phyloP scores from a whole-genome alignment of 2,888 invertebrate species.

The Drosophila neonasuta region DNA sequence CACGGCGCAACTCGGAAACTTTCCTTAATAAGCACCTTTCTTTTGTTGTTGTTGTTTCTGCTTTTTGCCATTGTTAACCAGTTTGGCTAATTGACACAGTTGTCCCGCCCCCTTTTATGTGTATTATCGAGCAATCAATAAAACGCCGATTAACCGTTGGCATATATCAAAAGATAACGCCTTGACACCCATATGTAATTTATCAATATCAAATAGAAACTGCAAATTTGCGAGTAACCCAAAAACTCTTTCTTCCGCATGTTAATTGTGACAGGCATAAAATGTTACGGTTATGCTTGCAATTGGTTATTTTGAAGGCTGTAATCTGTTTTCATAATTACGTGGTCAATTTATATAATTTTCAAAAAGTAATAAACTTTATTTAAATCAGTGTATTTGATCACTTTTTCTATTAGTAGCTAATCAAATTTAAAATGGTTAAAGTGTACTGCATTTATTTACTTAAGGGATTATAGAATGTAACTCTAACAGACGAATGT shows the following conservation, averaged over 20 bases:
- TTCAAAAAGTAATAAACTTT: too few relatives aligned
- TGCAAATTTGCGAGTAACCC: not conserved
- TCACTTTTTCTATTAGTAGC: too few relatives aligned
- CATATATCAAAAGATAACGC: constrained; percentile 35
- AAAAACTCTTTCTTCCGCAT: not conserved
- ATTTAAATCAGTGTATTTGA: too few relatives aligned
- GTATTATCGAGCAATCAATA: constrained; percentile 45
- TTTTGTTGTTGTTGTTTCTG: not conserved
- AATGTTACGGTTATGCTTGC: not conserved
- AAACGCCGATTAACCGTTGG: constrained; percentile 32
- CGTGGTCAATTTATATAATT: too few relatives aligned
- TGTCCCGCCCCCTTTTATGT: constrained; percentile 6
- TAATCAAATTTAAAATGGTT: too few relatives aligned
- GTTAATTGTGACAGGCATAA: not conserved
- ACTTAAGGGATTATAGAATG: too few relatives aligned
- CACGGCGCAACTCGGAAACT: constrained; percentile 24
- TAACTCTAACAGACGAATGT: too few relatives aligned
- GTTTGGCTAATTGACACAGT: constrained; percentile 8
- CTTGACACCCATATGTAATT: constrained; percentile 42
- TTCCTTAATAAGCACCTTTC: constrained; percentile 28
- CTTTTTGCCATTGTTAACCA: constrained; percentile 20
- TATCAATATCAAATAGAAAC: constrained; percentile 31
- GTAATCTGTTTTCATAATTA: not conserved
- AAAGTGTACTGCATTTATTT: not conserved
- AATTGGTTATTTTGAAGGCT: not conserved